Conservation (phyloP, 2,888 invertebrate species). For the Homarus gammarus region DNA sequence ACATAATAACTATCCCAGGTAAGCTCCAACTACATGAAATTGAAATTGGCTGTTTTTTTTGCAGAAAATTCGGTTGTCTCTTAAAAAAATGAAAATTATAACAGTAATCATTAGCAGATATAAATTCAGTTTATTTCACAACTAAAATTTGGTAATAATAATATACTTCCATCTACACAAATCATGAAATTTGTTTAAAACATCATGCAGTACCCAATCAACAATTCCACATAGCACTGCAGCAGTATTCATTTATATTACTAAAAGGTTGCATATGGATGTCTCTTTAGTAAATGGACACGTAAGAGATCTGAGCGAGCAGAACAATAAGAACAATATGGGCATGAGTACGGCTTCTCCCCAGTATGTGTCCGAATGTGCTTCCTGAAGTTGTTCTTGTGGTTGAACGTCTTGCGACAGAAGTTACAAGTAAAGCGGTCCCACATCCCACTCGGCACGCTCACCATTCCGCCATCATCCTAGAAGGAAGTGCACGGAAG, state of each 20-base stretch:
- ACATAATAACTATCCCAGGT: no score
- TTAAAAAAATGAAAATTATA: no score
- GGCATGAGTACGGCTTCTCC: slow-evolving; percentile 69
- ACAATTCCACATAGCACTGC: neutral
- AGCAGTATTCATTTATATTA: neutral
- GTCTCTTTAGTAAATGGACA: slow-evolving; percentile 50
- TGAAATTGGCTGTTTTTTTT: no score
- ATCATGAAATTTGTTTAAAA: neutral
- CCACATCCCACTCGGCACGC: slow-evolving; percentile 46
- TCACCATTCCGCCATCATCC: slow-evolving; percentile 53
- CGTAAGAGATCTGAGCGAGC: slow-evolving; percentile 57
- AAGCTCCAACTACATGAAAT: no score
- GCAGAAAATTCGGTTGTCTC: no score
- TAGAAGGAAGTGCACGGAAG: slow-evolving; percentile 65
- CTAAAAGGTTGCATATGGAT: slow-evolving; percentile 9
- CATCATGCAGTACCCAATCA: neutral
- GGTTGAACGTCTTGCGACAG: slow-evolving; percentile 65
- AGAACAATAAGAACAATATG: slow-evolving; percentile 61
- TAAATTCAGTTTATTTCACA: neutral
- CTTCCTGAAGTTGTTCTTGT: slow-evolving; percentile 68
- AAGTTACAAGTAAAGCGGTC: slow-evolving; percentile 66
- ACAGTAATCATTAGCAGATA: neutral
- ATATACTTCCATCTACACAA: neutral
- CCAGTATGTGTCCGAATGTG: slow-evolving; percentile 68
- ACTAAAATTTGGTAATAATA: neutral